These are phyloP conservation scores for Mohoua ochrocephala DNA, from an alignment of 2,113 vertebrate species.

Conservation along the genomic window DNA sequence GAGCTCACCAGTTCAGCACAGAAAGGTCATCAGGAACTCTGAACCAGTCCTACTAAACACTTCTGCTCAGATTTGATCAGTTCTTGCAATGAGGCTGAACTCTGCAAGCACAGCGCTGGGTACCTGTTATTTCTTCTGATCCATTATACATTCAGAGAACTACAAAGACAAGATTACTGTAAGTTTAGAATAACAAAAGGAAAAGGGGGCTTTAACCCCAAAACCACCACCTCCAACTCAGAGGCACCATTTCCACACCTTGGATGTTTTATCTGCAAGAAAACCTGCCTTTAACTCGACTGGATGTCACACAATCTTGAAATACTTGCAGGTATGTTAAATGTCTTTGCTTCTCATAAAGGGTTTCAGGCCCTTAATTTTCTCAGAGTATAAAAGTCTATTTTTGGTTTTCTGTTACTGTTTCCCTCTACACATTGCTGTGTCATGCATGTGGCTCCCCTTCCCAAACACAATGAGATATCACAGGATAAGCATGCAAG, in stretches of 20 bases:
- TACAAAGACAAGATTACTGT: not conserved
- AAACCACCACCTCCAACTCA: not conserved
- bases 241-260: not conserved
- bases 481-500: not conserved
- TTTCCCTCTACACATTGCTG: not conserved
- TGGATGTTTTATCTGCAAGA: not conserved
- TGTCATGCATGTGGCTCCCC: no score
- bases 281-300: not conserved
- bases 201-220: not conserved
- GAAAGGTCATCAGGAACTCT: not conserved
- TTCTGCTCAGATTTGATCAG: not conserved
- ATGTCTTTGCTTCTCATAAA: not conserved
- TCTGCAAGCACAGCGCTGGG: not conserved
- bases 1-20: not conserved
- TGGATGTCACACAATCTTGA: not conserved
- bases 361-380: not conserved
- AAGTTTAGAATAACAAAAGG: not conserved
- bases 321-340: not conserved
- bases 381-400: not conserved
- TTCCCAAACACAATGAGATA: not conserved
- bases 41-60: not conserved
- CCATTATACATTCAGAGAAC: not conserved
- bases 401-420: not conserved
- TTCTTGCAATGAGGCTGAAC: not conserved
- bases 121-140: not conserved